A percentile compares a stretch with the other conserved stretches of the same genome.
Conservation (phyloP, 2,797 vertebrate species). For the Rhinella marina region DNA sequence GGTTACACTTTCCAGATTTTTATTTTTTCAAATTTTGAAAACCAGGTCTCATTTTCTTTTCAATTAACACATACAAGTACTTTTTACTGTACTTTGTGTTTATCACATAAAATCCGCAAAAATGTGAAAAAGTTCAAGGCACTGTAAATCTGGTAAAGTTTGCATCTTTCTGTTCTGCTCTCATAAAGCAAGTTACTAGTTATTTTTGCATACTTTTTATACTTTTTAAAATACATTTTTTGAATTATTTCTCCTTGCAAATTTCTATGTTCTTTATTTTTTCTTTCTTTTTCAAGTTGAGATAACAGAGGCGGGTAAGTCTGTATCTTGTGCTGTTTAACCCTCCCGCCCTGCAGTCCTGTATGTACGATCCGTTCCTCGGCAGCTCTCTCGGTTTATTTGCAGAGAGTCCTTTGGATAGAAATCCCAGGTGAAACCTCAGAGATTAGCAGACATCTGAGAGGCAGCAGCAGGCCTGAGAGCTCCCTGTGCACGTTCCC, state of each 20-base stretch:
- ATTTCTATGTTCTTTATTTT: not conserved
- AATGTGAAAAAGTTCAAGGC: no score
- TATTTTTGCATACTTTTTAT: not conserved
- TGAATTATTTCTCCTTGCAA: not conserved
- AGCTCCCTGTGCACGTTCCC: not conserved
- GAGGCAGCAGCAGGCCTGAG: not conserved
- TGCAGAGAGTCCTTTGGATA: not conserved
- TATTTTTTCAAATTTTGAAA: no score
- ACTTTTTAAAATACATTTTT: not conserved
- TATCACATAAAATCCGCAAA: no score
- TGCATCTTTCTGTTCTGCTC: no score
- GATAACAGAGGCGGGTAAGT: not conserved
- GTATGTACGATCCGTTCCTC: not conserved
- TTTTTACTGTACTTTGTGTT: no score
- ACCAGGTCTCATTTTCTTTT: no score
- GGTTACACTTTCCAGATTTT: no score
- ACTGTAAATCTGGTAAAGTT: no score
- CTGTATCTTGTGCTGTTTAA: no score
- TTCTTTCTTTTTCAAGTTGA: not conserved
- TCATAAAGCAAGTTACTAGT: no score
- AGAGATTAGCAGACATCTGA: not conserved
- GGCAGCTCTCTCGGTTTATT: not conserved
- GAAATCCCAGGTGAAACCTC: slow-evolving; percentile 22
- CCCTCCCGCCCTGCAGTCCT: no score
- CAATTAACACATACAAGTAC: no score